Percentiles rank a stretch among this genome's conserved stretches.
Evolutionary conservation across 2,797 vertebrate species (phyloP).

Genomic region (Phoebastria nigripes): DNA sequence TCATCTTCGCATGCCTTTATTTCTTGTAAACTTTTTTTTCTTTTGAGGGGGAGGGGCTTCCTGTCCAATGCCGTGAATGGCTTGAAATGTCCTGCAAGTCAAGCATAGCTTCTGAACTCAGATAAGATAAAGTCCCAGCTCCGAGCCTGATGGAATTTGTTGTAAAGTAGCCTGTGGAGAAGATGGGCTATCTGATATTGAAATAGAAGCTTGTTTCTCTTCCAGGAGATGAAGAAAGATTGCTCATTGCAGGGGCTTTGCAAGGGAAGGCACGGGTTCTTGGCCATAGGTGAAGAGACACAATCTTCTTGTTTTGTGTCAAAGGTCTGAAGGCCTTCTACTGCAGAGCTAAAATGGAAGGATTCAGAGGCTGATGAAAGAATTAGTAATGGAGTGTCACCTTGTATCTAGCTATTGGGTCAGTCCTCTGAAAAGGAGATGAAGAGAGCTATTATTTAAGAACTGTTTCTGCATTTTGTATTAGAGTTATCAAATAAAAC

Average conservation of each 20-base stretch:
- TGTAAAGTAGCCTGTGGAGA: background rate
- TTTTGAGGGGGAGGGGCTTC: fast-evolving
- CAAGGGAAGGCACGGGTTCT: background rate
- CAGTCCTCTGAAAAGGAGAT: background rate
- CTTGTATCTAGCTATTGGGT: background rate
- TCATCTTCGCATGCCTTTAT: background rate
- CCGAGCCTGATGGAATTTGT: background rate
- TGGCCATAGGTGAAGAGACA: background rate
- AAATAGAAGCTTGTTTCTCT: background rate
- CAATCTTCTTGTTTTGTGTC: background rate
- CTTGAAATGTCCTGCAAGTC: background rate
- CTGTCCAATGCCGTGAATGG: fast-evolving
- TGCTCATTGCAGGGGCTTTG: background rate
- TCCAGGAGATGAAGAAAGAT: background rate
- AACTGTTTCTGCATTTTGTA: background rate
- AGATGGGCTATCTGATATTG: background rate
- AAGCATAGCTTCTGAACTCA: background rate
- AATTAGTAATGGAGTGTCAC: background rate
- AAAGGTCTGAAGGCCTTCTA: background rate
- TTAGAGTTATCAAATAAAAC: background rate
- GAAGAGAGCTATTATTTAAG: background rate
- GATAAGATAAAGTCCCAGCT: background rate
- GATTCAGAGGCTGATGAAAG: background rate
- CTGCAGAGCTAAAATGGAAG: background rate
- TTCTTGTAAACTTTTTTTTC: background rate